A percentile compares a stretch with the other conserved stretches of the same genome.
Evolutionary conservation across 2,888 invertebrate species (phyloP).

Genomic region (Trissoscelio sp.): DNA sequence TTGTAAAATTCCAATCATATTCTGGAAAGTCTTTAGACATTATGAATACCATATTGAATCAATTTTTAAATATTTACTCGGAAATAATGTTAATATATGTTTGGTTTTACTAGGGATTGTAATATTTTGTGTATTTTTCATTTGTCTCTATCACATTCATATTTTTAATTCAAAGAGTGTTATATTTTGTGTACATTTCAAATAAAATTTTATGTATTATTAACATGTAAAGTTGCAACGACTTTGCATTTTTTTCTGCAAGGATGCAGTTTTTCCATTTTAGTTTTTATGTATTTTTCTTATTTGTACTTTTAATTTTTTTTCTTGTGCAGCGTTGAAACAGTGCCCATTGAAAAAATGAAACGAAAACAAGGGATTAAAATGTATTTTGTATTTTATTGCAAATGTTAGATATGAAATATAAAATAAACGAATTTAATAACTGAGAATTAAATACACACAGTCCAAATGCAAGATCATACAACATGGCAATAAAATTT

Average conservation of each 20-base stretch:
- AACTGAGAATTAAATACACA: neutral
- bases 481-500: slow-evolving; percentile 4
- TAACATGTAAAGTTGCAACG: neutral
- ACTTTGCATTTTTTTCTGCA: slow-evolving; percentile 1
- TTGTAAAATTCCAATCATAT: too few relatives aligned
- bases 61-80: neutral
- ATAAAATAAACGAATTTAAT: neutral
- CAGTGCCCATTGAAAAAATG: neutral
- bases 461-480: neutral
- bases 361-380: neutral
- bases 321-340: neutral
- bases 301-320: neutral
- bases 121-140: neutral
- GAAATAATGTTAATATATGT: too few relatives aligned
- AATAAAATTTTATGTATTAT: neutral
- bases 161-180: neutral
- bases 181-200: neutral
- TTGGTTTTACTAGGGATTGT: too few relatives aligned
- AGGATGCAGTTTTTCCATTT: slow-evolving; percentile 5
- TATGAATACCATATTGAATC: too few relatives aligned
- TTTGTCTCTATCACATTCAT: neutral
- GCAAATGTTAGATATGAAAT: neutral
- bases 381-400: neutral
- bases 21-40: too few relatives aligned
- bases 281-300: slow-evolving; percentile 13